Conservation (phyloP, 2,888 invertebrate species). For the Allophyes oxyacanthae region DNA sequence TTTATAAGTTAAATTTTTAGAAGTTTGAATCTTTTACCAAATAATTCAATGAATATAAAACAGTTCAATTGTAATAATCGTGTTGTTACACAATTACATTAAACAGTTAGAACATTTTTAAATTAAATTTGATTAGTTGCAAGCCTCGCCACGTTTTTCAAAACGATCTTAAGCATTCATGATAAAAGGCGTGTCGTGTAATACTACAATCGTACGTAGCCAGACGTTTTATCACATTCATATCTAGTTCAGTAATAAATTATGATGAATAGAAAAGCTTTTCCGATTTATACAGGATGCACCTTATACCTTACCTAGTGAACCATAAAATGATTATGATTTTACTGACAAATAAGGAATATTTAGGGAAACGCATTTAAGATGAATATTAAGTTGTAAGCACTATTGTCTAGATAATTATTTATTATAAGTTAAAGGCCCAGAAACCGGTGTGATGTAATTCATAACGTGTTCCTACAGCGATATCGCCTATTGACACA, state of each 20-base stretch:
- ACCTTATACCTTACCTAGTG: slow-evolving; percentile 7
- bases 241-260: slow-evolving; percentile 49
- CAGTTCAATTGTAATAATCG: no score
- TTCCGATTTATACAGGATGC: slow-evolving; percentile 16
- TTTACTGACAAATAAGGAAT: slow-evolving; percentile 31
- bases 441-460: slow-evolving; percentile 23
- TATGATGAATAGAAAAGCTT: slow-evolving; percentile 46
- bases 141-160: slow-evolving; percentile 34
- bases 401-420: slow-evolving; percentile 7
- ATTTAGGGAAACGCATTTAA: slow-evolving; percentile 34
- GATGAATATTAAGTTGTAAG: slow-evolving; percentile 2
- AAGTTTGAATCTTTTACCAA: background rate
- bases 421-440: slow-evolving; percentile 3
- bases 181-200: slow-evolving; percentile 34
- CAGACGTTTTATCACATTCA: slow-evolving; percentile 56
- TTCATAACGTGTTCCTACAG: slow-evolving; percentile 13
- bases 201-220: slow-evolving; percentile 15
- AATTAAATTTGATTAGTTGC: background rate
- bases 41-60: no score
- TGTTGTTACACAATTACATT: no score
- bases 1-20: background rate
- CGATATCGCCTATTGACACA: slow-evolving; percentile 27
- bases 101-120: no score
- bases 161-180: no score
- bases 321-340: slow-evolving; percentile 7